Evolutionary conservation across 2,113 vertebrate species (phyloP), one percentile per base, ranked within the genome.

Genomic region (Cyprinodon variegatus): DNA sequence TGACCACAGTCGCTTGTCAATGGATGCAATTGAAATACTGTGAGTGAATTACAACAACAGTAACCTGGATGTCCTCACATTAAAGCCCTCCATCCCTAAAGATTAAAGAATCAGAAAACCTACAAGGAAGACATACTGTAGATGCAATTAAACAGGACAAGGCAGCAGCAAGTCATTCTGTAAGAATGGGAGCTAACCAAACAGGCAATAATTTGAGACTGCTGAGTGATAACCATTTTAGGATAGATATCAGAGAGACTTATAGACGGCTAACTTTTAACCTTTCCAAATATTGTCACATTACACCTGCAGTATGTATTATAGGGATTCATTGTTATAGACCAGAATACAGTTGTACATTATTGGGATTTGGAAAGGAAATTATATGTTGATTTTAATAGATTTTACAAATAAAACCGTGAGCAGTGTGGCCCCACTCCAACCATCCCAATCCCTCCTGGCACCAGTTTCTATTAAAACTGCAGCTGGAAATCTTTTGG

Each of bases 1-100:
- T 93, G 90, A 89, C 92, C 88, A 88, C 83, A 88, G 83, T 85
- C 65, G 76, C 80, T 88, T 38, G 72, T 87, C 81, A 75, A 83
- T 79, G 83, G 84, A 86, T 77, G 84, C 81, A 77, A 75, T 77
- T 85, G 82, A 90, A 91, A 86, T 89, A 72, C 78, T 80, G 69
- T 17, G 66, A 70, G 76, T 77, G 78, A 88, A 88, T 91, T 86
- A 85, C 77, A 84, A 78, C 53, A 68, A 70, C 75, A 83, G 78
- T 83, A 29, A 46, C 61, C 74, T 91, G 87, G 88, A 90, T 86
- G 80, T 88, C 79, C 82, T 83, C 71, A 78, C 86, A 70, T 75
- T 66, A 72, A 87, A 82, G 76, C 62, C 29, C 66, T 78, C 29
- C 22, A 43, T 77, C 61, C 40, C 39, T 22, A 53, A n/a, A 74